phyloP scores from a whole-genome alignment of 2,797 vertebrate genomes.

The Garrulus glandarius region DNA sequence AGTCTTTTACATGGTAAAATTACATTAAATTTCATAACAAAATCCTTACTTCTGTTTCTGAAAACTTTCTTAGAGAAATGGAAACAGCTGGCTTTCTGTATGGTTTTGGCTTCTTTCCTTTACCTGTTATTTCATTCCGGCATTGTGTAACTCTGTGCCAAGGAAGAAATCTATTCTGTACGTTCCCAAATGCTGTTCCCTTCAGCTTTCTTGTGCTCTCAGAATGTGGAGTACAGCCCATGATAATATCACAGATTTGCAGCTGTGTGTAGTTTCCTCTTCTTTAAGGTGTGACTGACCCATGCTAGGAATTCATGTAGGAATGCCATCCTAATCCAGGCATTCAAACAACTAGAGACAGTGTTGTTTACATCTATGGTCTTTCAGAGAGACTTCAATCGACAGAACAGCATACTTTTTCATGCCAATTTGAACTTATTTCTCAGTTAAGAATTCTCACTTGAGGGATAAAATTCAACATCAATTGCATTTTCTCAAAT shows the following conservation, averaged over 20 bases:
- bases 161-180: neutral
- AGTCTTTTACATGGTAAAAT: neutral
- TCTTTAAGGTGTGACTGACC: neutral
- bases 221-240: neutral
- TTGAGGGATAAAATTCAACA: neutral
- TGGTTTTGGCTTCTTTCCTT: neutral
- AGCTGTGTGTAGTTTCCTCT: neutral
- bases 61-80: neutral
- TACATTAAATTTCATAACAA: neutral
- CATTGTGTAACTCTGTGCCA: neutral
- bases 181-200: neutral
- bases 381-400: neutral
- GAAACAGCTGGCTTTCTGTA: neutral
- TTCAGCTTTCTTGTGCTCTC: neutral
- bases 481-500: neutral
- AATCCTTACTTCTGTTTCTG: neutral
- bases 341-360: neutral
- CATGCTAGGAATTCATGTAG: too few relatives aligned
- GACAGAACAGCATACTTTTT: neutral
- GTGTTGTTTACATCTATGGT: accelerated
- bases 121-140: neutral
- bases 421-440: neutral
- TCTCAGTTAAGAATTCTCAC: neutral
- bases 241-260: neutral
- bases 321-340: neutral